phyloP scores from a whole-genome alignment of 2,113 vertebrate species.

The Protobothrops mucrosquamatus region DNA sequence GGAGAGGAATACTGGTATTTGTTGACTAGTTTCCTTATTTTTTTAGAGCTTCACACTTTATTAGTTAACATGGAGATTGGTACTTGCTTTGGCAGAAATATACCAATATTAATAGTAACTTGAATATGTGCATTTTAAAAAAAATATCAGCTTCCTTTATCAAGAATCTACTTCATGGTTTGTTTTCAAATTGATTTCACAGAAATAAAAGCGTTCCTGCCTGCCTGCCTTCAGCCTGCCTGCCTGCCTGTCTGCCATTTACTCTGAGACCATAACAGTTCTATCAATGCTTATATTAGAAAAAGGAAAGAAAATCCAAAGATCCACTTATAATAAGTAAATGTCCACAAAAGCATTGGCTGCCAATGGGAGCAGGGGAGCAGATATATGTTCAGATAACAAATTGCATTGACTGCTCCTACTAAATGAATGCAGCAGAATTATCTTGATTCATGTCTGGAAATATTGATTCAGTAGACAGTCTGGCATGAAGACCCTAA shows the following conservation, averaged over 20 bases:
- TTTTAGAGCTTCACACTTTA: not conserved
- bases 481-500: not conserved
- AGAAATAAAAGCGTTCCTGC: not conserved
- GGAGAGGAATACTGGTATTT: not conserved
- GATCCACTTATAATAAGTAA: not conserved
- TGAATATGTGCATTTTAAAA: not conserved
- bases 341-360: not conserved
- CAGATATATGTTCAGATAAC: not conserved
- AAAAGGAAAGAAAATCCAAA: not conserved
- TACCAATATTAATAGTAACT: not conserved
- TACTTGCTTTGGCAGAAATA: not conserved
- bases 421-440: not conserved
- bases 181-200: not conserved
- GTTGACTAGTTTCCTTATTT: not conserved
- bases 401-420: not conserved
- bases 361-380: not conserved
- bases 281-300: not conserved
- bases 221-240: not conserved
- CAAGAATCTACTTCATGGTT: not conserved
- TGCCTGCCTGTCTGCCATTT: not conserved
- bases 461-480: not conserved
- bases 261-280: not conserved
- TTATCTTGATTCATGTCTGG: not conserved
- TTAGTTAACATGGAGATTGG: not conserved
- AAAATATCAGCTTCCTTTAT: not conserved